phyloP scores from a whole-genome alignment of 2,113 vertebrate species.

The Rattus rattus region DNA sequence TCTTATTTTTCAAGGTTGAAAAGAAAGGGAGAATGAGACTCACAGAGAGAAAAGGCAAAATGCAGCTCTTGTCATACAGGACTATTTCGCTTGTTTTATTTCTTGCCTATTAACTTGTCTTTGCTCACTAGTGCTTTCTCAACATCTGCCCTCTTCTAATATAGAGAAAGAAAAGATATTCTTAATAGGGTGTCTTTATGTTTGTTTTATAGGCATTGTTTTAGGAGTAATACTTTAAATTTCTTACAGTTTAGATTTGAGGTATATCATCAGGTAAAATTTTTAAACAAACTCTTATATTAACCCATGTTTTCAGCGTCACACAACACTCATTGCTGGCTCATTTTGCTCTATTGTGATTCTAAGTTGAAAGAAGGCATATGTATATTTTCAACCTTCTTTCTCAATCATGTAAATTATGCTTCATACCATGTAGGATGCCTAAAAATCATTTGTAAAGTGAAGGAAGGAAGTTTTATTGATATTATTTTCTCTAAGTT shows the following conservation, averaged over 20 bases:
- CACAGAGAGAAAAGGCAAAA: neutral
- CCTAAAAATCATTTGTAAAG: neutral
- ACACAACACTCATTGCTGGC: neutral
- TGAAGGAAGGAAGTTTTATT: neutral
- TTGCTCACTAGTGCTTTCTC: neutral
- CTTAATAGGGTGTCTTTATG: neutral
- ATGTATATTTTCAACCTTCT: neutral
- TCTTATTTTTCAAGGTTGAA: neutral
- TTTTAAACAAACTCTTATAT: neutral
- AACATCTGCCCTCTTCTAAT: neutral
- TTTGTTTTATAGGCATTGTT: neutral
- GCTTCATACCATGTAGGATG: accelerated
- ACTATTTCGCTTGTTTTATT: neutral
- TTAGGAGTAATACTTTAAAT: neutral
- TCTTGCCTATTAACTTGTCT: neutral
- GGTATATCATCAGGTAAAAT: neutral
- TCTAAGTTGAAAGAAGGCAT: neutral
- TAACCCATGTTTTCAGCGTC: neutral
- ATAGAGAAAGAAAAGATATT: neutral
- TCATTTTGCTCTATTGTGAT: neutral
- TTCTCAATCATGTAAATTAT: neutral
- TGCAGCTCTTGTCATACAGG: neutral
- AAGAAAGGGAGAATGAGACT: neutral
- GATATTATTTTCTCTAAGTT: neutral
- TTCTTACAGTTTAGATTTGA: neutral